Conservation (phyloP, 2,113 vertebrate genomes). For the Paedocypris sp. region DNA sequence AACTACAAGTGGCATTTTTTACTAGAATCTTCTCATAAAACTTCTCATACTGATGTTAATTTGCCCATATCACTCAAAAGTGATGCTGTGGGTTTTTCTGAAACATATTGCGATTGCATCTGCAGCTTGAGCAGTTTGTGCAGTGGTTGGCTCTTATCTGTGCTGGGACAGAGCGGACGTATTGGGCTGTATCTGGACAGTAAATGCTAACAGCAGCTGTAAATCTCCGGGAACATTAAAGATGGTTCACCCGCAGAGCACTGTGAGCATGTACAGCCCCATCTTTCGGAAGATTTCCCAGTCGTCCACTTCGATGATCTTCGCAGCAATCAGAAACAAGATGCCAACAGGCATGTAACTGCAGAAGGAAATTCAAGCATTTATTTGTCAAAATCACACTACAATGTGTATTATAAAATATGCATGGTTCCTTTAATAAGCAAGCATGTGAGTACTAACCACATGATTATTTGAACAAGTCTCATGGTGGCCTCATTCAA, state of each 20-base stretch:
- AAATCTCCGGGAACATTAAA: slow-evolving; percentile 43
- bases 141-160: slow-evolving; percentile 60
- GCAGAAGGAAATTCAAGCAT: slow-evolving; percentile 31
- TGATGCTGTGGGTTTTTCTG: slow-evolving; percentile 44
- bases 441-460: slow-evolving; percentile 59
- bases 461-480: slow-evolving; percentile 95
- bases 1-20: slow-evolving; percentile 13
- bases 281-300: slow-evolving; percentile 97
- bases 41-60: slow-evolving; percentile 25
- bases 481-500: slow-evolving; percentile 94
- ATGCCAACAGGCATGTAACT: slow-evolving; percentile 97
- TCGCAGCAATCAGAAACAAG: slow-evolving; percentile 91
- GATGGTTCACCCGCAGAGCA: slow-evolving; percentile 81
- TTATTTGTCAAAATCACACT: too few species aligned
- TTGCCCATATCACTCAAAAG: slow-evolving; percentile 27
- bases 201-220: slow-evolving; percentile 44
- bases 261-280: slow-evolving; percentile 95
- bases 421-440: too few species aligned
- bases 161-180: slow-evolving; percentile 40
- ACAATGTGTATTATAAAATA: too few species aligned
- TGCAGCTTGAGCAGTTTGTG: slow-evolving; percentile 58
- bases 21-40: slow-evolving; percentile 20
- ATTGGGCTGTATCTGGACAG: slow-evolving; percentile 39
- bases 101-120: slow-evolving; percentile 49
- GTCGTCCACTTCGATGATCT: slow-evolving; percentile 94